Percentiles rank a stretch among this genome's conserved stretches.
Conservation (phyloP, 2,113 vertebrate genomes). For the Chaetodon auriga region DNA sequence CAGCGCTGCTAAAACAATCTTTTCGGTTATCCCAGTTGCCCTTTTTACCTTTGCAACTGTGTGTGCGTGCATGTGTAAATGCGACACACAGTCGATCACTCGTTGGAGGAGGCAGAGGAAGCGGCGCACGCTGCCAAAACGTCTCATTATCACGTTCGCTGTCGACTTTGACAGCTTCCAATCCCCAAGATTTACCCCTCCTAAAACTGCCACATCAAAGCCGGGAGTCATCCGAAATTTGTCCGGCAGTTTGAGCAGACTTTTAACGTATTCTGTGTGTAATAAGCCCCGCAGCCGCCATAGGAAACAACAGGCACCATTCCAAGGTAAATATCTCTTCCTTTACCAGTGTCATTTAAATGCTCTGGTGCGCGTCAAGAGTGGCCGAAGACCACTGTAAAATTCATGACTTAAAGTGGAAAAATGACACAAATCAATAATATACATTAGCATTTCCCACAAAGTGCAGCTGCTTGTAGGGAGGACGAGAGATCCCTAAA, state of each 20-base stretch:
- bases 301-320: slow-evolving; percentile 17
- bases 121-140: slow-evolving; percentile 28
- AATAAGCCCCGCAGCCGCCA: slow-evolving; percentile 16
- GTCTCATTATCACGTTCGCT: slow-evolving; percentile 67
- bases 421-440: slow-evolving; percentile 45
- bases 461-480: slow-evolving; percentile 12
- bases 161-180: slow-evolving; percentile 67
- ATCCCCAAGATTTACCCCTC: slow-evolving; percentile 61
- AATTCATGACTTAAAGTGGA: slow-evolving; percentile 42
- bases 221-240: slow-evolving; percentile 33
- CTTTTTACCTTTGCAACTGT: slow-evolving; percentile 50
- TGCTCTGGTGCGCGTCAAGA: slow-evolving; percentile 9
- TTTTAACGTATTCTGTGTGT: slow-evolving; percentile 24
- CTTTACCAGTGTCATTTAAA: slow-evolving; percentile 39
- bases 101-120: slow-evolving; percentile 39
- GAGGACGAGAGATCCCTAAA: slow-evolving; percentile 6
- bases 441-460: slow-evolving; percentile 35
- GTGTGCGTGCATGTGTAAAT: slow-evolving; percentile 11
- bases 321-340: slow-evolving; percentile 33
- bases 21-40: slow-evolving; percentile 24
- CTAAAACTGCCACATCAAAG: slow-evolving; percentile 72
- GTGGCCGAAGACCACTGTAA: slow-evolving; percentile 25
- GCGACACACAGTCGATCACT: slow-evolving; percentile 45
- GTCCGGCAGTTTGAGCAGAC: slow-evolving; percentile 45
- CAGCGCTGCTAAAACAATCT: slow-evolving; percentile 10